phyloP scores from a whole-genome alignment of 2,797 vertebrate species.

The Miichthys miiuy region DNA sequence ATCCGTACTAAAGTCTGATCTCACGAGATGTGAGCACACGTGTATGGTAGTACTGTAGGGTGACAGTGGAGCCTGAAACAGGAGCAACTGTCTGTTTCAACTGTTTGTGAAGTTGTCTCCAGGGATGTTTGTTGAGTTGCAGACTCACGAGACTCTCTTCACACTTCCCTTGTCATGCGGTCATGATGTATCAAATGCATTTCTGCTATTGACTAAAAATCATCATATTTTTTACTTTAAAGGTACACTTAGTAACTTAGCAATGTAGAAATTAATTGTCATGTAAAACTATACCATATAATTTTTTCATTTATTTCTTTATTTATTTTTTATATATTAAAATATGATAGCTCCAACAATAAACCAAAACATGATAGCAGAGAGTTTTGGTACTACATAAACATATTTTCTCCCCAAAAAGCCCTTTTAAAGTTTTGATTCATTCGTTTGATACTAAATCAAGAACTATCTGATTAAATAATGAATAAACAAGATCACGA shows the following conservation, averaged over 20 bases:
- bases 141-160: constrained; percentile 14
- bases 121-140: constrained; percentile 19
- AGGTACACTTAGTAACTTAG: no score
- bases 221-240: not conserved
- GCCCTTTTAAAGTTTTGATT: not conserved
- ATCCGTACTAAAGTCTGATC: constrained; percentile 26
- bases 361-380: no score
- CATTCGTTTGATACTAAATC: not conserved
- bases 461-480: not conserved
- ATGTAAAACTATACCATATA: not conserved
- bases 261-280: no score
- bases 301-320: not conserved
- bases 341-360: no score
- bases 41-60: not conserved
- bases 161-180: not conserved
- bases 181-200: not conserved
- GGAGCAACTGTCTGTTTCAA: not conserved
- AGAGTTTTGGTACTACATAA: no score
- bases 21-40: constrained; percentile 18
- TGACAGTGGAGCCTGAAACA: not conserved
- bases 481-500: not conserved
- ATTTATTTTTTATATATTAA: no score
- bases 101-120: not conserved
- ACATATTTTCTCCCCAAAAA: no score
- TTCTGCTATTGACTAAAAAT: not conserved